These are phyloP conservation scores for Papilio gigon DNA, from an alignment of 2,888 invertebrate species.

Conservation along the genomic window DNA sequence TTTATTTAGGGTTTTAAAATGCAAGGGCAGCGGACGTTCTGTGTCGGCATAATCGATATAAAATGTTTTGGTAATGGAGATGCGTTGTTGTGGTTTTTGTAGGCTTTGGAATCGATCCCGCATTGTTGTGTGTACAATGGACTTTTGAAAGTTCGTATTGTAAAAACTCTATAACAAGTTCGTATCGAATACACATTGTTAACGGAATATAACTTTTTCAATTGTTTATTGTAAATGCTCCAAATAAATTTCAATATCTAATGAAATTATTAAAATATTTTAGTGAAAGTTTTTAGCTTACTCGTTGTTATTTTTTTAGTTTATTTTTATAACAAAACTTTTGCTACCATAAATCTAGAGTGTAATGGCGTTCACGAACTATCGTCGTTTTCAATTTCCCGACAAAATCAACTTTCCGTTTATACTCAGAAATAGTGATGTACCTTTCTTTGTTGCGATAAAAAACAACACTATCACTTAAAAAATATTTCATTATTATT, in stretches of 20 bases:
- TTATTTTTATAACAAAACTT: slow-evolving; percentile 18
- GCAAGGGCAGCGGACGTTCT: background rate
- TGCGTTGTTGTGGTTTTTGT: slow-evolving; percentile 20
- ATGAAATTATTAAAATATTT: background rate
- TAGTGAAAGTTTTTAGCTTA: background rate
- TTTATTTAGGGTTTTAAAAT: background rate
- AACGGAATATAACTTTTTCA: background rate
- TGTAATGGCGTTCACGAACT: slow-evolving; percentile 43
- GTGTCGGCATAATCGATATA: slow-evolving; percentile 1
- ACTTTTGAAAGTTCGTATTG: slow-evolving; percentile 13
- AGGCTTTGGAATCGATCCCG: slow-evolving; percentile 16
- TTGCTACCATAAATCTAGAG: slow-evolving; percentile 25
- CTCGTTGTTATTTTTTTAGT: too few species aligned
- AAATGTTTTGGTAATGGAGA: slow-evolving; percentile 14
- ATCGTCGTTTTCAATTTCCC: slow-evolving; percentile 47
- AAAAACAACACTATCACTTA: background rate
- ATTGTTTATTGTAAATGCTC: background rate
- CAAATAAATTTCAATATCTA: background rate
- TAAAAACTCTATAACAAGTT: background rate
- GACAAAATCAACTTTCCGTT: slow-evolving; percentile 43
- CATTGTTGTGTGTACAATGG: slow-evolving; percentile 7
- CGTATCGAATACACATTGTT: background rate
- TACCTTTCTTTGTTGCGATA: slow-evolving; percentile 10
- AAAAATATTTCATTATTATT: too few species aligned
- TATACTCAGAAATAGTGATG: slow-evolving; percentile 37